These are phyloP conservation scores for Adelosebastes latens DNA, from an alignment of 2,797 vertebrate species.

Conservation along the genomic window DNA sequence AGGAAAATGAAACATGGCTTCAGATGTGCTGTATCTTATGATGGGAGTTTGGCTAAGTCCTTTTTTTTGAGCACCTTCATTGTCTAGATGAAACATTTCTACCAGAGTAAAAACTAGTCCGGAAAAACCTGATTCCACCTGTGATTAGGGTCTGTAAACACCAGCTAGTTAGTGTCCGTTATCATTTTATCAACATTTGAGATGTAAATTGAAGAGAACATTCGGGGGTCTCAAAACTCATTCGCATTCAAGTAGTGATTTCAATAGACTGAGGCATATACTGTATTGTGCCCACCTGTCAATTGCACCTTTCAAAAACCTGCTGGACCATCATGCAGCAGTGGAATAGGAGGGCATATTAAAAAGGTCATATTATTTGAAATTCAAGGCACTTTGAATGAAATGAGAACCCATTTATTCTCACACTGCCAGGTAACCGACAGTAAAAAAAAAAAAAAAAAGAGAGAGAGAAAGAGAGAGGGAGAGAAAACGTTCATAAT, in stretches of 20 bases:
- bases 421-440: slow-evolving; percentile 16
- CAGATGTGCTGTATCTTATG: not conserved
- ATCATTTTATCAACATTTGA: slow-evolving; percentile 13
- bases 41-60: not conserved
- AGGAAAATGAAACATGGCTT: not conserved
- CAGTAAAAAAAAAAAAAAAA: not conserved
- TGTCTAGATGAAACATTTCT: not conserved
- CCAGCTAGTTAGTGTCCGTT: slow-evolving; percentile 1
- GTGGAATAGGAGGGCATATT: slow-evolving; percentile 65
- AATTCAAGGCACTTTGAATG: slow-evolving; percentile 63
- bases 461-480: not conserved
- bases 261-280: slow-evolving; percentile 46
- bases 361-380: slow-evolving; percentile 78
- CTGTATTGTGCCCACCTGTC: slow-evolving; percentile 66
- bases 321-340: slow-evolving; percentile 51
- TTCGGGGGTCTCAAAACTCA: slow-evolving; percentile 11
- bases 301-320: slow-evolving; percentile 67
- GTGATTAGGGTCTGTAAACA: not conserved
- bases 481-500: slow-evolving; percentile 45
- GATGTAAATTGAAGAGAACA: slow-evolving; percentile 32
- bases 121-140: not conserved
- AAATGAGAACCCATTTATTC: slow-evolving; percentile 65
- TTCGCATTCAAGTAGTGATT: slow-evolving; percentile 53
- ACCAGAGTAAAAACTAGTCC: not conserved
- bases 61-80: not conserved